Base-by-base conservation (phyloP, 2,797 vertebrate species). In the Borostomias antarcticus region DNA sequence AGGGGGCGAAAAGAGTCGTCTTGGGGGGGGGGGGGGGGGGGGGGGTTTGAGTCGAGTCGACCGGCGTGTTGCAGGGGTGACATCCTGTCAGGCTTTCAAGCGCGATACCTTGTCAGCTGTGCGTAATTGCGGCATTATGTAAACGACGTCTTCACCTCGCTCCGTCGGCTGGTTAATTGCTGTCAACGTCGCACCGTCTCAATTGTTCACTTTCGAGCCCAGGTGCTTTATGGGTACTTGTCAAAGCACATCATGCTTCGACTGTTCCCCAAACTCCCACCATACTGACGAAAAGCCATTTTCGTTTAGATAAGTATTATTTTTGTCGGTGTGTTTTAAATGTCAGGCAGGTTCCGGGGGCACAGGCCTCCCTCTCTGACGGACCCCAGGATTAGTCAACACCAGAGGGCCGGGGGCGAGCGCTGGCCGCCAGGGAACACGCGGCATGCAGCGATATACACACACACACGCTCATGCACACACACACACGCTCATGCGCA, bases 1-100 rank as follows among this genome's bases (percentile, higher is more conserved):
- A 70, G 59, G 61, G 54, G 28, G 58, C 56, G 64, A 62, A 80
- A 69, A 76, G 62, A 76, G 70, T 68, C 69, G 74, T 81, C 66
- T 60, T 76, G 82, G 82, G n/a, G n/a, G n/a, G n/a, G n/a, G n/a
- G n/a, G n/a, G n/a, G n/a, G n/a, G n/a, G n/a, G n/a, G n/a, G n/a
- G n/a, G n/a, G n/a, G n/a, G n/a, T n/a, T 52, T 52, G 10, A 52
- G 25, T 52, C 4, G 50, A 26, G 11, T 63, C 30, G 48, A 63
- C 26, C n/a, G 37, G 40, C 23, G 37, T 40, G 35, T 54, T 33
- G 23, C 17, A n/a, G 10, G 37, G 52, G 37, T 26, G 19, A 26
- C 17, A 26, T 43, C 54, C 26, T 43, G 33, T 40, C 15, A n/a
- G n/a, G 28, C 19, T 43, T 40, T 21, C 60, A 58, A 40, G 64